Conservation (phyloP, 2,797 vertebrate species). For the Characodon lateralis region DNA sequence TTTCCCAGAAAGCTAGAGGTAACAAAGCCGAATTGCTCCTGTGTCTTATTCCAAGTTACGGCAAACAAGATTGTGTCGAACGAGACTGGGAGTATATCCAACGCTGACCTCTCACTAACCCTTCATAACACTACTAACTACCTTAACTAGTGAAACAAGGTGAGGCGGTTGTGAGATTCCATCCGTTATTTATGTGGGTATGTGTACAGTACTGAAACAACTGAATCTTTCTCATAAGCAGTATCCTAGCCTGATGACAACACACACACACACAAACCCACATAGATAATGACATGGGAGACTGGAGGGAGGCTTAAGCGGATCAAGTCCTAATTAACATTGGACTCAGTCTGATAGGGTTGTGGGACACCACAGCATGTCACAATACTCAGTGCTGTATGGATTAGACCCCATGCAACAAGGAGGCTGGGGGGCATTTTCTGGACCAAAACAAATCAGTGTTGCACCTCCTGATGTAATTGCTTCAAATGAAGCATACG, state of each 20-base stretch:
- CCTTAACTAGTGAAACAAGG: constrained; percentile 62
- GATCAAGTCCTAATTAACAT: constrained; percentile 79
- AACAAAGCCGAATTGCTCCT: neutral
- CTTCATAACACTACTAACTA: constrained; percentile 11
- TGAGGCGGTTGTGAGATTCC: constrained; percentile 22
- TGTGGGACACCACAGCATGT: constrained; percentile 39
- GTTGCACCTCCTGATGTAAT: constrained; percentile 1
- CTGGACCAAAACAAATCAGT: constrained; percentile 2
- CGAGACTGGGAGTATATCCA: neutral
- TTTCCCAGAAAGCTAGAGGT: neutral
- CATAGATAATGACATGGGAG: constrained; percentile 65
- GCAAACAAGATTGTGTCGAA: neutral
- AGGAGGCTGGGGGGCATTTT: constrained; percentile 12
- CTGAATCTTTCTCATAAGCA: constrained; percentile 40
- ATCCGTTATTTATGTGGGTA: neutral
- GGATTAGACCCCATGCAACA: constrained; percentile 39
- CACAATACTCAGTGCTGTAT: constrained; percentile 54
- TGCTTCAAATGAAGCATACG: neutral
- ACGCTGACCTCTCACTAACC: neutral
- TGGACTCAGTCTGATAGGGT: constrained; percentile 56
- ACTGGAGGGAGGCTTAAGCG: constrained; percentile 70
- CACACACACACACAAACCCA: constrained; percentile 43
- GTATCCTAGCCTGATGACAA: constrained; percentile 27
- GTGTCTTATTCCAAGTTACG: neutral
- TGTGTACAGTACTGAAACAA: constrained; percentile 32